Evolutionary conservation across 2,888 invertebrate species (phyloP).

Genomic region (Doris montereyensis): DNA sequence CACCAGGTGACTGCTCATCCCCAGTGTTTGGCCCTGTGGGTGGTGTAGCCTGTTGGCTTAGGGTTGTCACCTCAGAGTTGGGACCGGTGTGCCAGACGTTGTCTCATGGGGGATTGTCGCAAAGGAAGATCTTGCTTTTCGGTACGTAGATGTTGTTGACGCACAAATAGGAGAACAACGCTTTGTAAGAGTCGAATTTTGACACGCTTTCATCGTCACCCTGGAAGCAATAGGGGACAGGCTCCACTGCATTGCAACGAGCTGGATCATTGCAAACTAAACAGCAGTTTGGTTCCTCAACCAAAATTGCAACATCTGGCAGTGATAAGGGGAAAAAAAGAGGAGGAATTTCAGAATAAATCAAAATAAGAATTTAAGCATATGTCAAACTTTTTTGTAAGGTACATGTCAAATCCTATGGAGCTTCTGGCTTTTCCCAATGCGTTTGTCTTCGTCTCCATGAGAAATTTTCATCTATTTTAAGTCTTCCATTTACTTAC

Average conservation of each 20-base stretch:
- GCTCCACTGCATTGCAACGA: background rate
- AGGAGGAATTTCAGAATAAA: background rate
- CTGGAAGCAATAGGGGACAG: conserved; percentile 22
- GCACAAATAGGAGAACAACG: background rate
- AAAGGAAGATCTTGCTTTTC: background rate
- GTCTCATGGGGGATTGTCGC: background rate
- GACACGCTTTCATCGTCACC: background rate
- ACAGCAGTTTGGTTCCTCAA: conserved; percentile 30
- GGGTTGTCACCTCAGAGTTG: background rate
- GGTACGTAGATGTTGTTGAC: background rate
- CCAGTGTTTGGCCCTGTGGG: background rate
- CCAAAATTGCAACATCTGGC: conserved; percentile 5
- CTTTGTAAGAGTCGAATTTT: conserved; percentile 17
- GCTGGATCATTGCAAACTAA: conserved; percentile 14
- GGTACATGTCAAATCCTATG: no score
- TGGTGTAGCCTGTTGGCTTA: background rate
- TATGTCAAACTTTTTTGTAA: background rate
- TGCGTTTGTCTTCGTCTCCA: no score
- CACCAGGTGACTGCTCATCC: background rate
- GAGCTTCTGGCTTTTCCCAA: no score
- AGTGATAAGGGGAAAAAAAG: background rate
- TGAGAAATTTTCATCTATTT: background rate
- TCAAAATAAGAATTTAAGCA: background rate
- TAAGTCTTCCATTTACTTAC: background rate
- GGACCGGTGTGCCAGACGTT: background rate